phyloP scores from a whole-genome alignment of 2,888 invertebrate species.

The Orgyia antiqua region DNA sequence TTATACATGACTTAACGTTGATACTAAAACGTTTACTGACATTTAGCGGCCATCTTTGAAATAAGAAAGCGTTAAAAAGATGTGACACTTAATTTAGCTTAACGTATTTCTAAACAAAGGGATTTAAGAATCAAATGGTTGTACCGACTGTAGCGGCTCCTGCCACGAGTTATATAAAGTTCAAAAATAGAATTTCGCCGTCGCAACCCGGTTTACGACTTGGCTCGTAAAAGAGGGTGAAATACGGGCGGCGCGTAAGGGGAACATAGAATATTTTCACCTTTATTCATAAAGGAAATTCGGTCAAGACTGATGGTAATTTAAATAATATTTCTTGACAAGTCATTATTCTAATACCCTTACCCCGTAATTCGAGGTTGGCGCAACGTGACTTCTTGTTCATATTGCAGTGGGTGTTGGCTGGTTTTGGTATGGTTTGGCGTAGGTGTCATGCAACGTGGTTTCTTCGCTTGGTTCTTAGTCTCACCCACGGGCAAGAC shows the following conservation, averaged over 20 bases:
- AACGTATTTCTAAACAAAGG: slow-evolving; percentile 32
- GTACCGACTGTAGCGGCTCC: slow-evolving; percentile 29
- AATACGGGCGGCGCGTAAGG: slow-evolving; percentile 29
- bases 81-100: slow-evolving; percentile 29
- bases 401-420: too few species aligned
- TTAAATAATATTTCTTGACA: slow-evolving; percentile 19
- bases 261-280: slow-evolving; percentile 52
- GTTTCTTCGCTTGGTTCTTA: neutral
- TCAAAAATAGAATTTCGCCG: slow-evolving; percentile 61
- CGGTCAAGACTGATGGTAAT: slow-evolving; percentile 36
- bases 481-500: too few species aligned
- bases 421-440: slow-evolving; percentile 4
- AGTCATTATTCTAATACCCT: too few species aligned
- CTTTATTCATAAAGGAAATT: slow-evolving; percentile 48
- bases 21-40: slow-evolving; percentile 21
- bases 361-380: too few species aligned
- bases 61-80: slow-evolving; percentile 24
- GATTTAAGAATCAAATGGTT: slow-evolving; percentile 45
- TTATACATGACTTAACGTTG: slow-evolving; percentile 42
- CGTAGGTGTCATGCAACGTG: too few species aligned
- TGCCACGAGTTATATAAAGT: slow-evolving; percentile 53
- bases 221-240: slow-evolving; percentile 53
- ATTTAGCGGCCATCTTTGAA: neutral
- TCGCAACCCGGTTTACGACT: slow-evolving; percentile 54
- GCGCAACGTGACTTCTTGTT: too few species aligned